A percentile compares a stretch with the other conserved stretches of the same genome.
Evolutionary conservation across 2,797 vertebrate species (phyloP).

Genomic region (Pitangus sulphuratus): DNA sequence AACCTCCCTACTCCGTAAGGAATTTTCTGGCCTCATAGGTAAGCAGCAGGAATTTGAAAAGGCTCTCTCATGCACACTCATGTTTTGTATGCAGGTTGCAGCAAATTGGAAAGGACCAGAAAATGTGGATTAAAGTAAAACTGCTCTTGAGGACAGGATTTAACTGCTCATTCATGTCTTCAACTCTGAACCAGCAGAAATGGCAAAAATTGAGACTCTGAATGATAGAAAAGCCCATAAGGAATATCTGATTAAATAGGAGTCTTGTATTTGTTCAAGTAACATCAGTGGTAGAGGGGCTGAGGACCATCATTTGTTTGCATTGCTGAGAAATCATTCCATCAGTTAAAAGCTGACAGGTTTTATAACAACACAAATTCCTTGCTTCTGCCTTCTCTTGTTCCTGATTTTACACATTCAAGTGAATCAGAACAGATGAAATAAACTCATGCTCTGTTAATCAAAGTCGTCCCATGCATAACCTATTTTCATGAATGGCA

Average conservation of each 20-base stretch:
- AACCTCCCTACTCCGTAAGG: not conserved
- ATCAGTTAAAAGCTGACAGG: not conserved
- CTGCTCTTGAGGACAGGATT: not conserved
- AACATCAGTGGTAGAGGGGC: not conserved
- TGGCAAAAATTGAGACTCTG: not conserved
- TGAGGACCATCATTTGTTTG: not conserved
- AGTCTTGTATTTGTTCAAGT: not conserved
- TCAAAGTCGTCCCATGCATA: not conserved
- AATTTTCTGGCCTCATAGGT: constrained; percentile 9
- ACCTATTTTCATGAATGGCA: not conserved
- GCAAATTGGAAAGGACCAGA: not conserved
- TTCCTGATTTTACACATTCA: not conserved
- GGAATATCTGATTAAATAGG: not conserved
- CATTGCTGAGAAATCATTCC: not conserved
- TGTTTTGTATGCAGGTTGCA: not conserved
- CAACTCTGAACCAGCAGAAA: not conserved
- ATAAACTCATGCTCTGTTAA: not conserved
- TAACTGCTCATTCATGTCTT: not conserved
- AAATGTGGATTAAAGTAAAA: not conserved
- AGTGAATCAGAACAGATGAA: not conserved
- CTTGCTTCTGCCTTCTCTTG: not conserved
- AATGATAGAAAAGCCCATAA: not conserved
- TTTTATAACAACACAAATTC: not conserved
- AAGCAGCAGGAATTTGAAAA: not conserved
- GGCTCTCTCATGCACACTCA: not conserved